phyloP scores from a whole-genome alignment of 2,113 vertebrate genomes.

The human region GRCh38 chr17:11619501-11620000 shows the following conservation, averaged over 20 bases:
- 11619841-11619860: not conserved
- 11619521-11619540: not conserved
- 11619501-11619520: not conserved
- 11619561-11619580: constrained; percentile 92
- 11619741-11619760: constrained; percentile 87
- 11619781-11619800: constrained; percentile 80
- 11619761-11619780: constrained; percentile 84
- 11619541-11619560: constrained; percentile 86
- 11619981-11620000: too few species aligned
- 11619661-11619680: constrained; percentile 81
- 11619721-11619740: constrained; percentile 86
- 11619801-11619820: fast-evolving
- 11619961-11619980: too few species aligned
- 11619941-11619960: too few species aligned
- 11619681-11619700: constrained; percentile 84
- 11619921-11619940: too few species aligned
- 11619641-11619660: constrained; percentile 88
- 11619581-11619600: constrained; percentile 91
- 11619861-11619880: not conserved
- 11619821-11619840: not conserved
- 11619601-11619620: constrained; percentile 85
- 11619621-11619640: constrained; percentile 82
- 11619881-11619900: not conserved
- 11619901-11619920: not conserved
- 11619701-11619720: constrained; percentile 90